These are phyloP conservation scores for Theretra japonica DNA, from an alignment of 2,888 invertebrate species.

Conservation along the genomic window DNA sequence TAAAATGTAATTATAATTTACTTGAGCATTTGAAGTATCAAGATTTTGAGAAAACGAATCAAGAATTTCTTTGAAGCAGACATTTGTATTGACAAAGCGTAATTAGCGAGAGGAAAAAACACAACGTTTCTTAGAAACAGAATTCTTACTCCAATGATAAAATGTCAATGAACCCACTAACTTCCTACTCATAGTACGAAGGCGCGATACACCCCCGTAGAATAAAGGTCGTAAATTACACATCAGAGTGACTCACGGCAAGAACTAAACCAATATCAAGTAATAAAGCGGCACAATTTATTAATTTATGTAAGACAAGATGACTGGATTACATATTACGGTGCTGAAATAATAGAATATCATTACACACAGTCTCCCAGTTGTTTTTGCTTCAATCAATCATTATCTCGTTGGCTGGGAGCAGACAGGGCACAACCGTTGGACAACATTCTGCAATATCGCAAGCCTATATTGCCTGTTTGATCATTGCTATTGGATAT, in stretches of 20 bases:
- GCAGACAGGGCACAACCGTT: neutral
- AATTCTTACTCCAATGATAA: neutral
- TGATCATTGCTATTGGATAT: constrained; percentile 4
- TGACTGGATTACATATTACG: constrained; percentile 36
- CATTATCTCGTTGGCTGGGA: constrained; percentile 9
- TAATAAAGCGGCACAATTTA: constrained; percentile 28
- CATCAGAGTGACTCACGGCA: constrained; percentile 18
- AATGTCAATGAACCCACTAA: constrained; percentile 19
- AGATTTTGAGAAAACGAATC: too few species aligned
- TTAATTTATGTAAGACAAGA: constrained; percentile 42
- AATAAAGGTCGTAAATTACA: constrained; percentile 20
- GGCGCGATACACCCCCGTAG: constrained; percentile 1
- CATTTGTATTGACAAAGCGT: too few species aligned
- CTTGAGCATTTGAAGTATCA: too few species aligned
- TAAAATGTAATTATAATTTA: too few species aligned
- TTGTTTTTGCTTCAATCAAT: constrained; percentile 36
- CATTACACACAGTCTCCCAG: constrained; percentile 31
- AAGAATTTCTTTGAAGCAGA: too few species aligned
- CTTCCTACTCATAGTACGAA: neutral
- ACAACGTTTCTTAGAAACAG: too few species aligned
- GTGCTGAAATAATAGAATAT: constrained; percentile 28
- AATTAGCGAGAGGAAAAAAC: too few species aligned
- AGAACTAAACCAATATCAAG: constrained; percentile 23
- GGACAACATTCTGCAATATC: constrained; percentile 13
- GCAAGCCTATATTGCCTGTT: neutral